Evolutionary conservation across 2,797 vertebrate species (phyloP).

Genomic region (Darevskia nairensis): DNA sequence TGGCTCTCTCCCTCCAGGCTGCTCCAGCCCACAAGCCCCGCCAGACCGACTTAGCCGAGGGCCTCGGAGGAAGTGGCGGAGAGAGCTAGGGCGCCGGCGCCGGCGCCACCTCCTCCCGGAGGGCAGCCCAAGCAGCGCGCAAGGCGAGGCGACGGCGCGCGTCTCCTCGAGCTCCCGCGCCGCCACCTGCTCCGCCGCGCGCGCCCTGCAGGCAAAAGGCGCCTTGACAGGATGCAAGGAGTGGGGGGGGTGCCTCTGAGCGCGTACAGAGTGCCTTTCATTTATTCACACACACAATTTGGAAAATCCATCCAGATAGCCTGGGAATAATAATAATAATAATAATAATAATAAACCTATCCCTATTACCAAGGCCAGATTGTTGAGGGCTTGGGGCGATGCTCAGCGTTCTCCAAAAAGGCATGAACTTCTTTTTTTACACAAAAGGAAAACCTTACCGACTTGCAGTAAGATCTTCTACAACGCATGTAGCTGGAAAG

Average conservation of each 20-base stretch:
- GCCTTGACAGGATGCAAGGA: no score
- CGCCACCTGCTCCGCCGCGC: no score
- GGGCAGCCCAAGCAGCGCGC: neutral
- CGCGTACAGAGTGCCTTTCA: neutral
- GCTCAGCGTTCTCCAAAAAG: neutral
- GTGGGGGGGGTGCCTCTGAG: neutral
- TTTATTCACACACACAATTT: neutral
- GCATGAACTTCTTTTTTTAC: neutral
- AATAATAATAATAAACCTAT: no score
- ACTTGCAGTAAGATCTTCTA: no score
- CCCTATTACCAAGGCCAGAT: neutral
- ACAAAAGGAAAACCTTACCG: no score
- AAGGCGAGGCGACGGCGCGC: no score
- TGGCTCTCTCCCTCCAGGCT: neutral
- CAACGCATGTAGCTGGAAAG: no score
- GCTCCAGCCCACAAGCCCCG: neutral
- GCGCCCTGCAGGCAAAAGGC: neutral
- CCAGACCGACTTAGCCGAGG: neutral
- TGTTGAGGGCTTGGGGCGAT: no score
- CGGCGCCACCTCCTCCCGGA: neutral
- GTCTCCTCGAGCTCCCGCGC: neutral
- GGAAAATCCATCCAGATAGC: neutral
- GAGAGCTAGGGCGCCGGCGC: rapidly evolving
- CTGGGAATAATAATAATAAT: no score
- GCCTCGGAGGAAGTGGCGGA: neutral